These are phyloP conservation scores for Mergus octosetaceus DNA, from an alignment of 2,797 vertebrate genomes.

Conservation along the genomic window DNA sequence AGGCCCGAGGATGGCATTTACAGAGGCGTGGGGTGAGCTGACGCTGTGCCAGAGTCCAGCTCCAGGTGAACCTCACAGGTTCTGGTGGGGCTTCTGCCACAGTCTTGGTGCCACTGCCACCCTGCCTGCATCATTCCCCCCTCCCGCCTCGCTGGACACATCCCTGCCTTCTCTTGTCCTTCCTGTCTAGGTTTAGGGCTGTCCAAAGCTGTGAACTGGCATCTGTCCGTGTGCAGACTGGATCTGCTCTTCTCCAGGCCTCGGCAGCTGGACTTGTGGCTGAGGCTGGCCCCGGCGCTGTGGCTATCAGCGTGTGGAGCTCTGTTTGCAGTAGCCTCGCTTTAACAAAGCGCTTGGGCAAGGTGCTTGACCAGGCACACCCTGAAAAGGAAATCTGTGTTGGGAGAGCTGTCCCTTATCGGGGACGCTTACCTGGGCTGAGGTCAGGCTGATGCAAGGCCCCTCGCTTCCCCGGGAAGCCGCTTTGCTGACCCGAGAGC, in stretches of 20 bases:
- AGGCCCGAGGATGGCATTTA: neutral
- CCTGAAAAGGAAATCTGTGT: slow-evolving; percentile 63
- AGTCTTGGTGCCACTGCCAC: neutral
- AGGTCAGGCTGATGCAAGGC: slow-evolving; percentile 66
- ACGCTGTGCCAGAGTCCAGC: neutral
- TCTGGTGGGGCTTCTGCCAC: neutral
- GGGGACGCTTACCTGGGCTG: slow-evolving; percentile 52
- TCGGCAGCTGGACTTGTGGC: neutral
- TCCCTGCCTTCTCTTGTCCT: neutral
- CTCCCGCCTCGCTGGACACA: neutral
- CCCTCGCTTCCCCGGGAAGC: neutral
- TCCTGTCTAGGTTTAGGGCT: slow-evolving; percentile 3
- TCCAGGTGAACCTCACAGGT: neutral
- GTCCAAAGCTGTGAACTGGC: neutral
- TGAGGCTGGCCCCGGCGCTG: neutral
- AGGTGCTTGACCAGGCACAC: slow-evolving; percentile 48
- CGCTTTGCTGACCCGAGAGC: neutral
- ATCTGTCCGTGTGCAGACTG: neutral
- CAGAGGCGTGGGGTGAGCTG: neutral
- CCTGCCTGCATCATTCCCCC: neutral
- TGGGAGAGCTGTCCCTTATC: slow-evolving; percentile 54
- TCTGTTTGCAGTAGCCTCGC: slow-evolving; percentile 45
- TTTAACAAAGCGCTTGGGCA: slow-evolving; percentile 46
- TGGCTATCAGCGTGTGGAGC: slow-evolving; percentile 23
- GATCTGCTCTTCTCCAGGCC: neutral